Percentiles rank a stretch among this genome's conserved stretches.
These are phyloP conservation scores for Tupaia chinensis DNA, from an alignment of 2,113 vertebrate genomes.

Conservation along the genomic window DNA sequence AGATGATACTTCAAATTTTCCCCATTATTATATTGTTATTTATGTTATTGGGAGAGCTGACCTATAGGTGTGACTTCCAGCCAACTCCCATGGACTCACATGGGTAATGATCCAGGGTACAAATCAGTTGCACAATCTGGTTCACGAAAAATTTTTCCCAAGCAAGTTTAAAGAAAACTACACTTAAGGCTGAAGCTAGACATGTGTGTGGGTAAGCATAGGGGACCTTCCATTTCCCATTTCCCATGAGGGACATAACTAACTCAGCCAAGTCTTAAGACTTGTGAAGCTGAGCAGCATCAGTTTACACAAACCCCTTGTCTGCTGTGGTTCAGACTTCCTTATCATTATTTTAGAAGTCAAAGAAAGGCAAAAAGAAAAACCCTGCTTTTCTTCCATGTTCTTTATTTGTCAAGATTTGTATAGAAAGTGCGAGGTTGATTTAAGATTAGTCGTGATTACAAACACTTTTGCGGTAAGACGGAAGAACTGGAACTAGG, in stretches of 20 bases:
- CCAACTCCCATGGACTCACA: rapidly evolving
- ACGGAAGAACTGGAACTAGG: not conserved
- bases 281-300: rapidly evolving
- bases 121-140: not conserved
- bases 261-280: not conserved
- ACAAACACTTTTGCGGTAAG: not conserved
- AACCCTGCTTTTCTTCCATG: not conserved
- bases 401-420: not conserved
- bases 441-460: not conserved
- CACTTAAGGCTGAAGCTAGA: not conserved
- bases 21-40: not conserved
- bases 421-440: too few species aligned
- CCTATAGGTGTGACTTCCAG: not conserved
- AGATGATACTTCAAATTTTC: not conserved
- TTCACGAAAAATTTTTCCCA: not conserved
- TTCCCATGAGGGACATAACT: not conserved
- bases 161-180: not conserved
- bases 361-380: not conserved
- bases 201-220: not conserved
- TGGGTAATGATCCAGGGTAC: not conserved
- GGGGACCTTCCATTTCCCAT: not conserved
- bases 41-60: not conserved
- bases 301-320: not conserved
- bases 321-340: not conserved
- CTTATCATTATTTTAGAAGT: not conserved